A percentile compares a stretch with the other conserved stretches of the same genome.
phyloP scores from a whole-genome alignment of 2,113 vertebrate genomes.

The Sula dactylatra region DNA sequence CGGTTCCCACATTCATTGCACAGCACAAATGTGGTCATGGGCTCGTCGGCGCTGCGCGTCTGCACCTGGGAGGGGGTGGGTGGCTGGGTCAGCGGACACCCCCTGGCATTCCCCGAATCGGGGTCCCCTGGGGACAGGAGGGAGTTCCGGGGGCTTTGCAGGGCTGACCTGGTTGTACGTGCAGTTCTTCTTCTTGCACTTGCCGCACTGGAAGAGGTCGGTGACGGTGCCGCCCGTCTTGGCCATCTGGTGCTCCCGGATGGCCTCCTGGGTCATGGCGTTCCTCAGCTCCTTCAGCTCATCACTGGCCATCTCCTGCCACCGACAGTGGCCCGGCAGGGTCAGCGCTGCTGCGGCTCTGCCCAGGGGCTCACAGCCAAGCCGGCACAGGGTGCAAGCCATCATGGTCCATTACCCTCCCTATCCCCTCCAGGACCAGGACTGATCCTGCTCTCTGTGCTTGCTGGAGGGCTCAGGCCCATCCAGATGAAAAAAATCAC shows the following conservation, averaged over 20 bases:
- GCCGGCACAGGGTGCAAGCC: too few species aligned
- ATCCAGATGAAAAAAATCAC: not conserved
- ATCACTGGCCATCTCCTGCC: conserved; percentile 96
- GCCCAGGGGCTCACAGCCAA: not conserved
- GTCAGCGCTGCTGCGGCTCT: not conserved
- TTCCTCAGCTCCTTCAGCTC: conserved; percentile 92
- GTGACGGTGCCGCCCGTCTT: conserved; percentile 92
- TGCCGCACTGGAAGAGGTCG: conserved; percentile 92
- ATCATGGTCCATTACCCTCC: not conserved
- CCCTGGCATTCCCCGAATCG: accelerated
- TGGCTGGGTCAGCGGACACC: accelerated
- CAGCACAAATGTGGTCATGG: conserved; percentile 97
- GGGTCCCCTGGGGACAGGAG: not conserved
- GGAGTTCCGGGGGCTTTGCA: accelerated
- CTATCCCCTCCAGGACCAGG: not conserved
- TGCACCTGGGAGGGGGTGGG: conserved; percentile 79
- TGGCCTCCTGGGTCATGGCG: conserved; percentile 93
- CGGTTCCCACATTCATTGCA: conserved; percentile 98
- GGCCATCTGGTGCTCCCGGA: conserved; percentile 98
- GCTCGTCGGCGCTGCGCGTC: conserved; percentile 95
- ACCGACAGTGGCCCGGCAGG: accelerated
- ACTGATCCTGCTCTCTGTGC: not conserved
- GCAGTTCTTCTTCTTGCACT: conserved; percentile 97
- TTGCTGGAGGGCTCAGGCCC: not conserved
- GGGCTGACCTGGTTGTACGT: conserved; percentile 87